Evolutionary conservation across 2,113 vertebrate genomes (phyloP), one percentile per base, ranked within the genome.

Genomic region (Amphilophus citrinellus): DNA sequence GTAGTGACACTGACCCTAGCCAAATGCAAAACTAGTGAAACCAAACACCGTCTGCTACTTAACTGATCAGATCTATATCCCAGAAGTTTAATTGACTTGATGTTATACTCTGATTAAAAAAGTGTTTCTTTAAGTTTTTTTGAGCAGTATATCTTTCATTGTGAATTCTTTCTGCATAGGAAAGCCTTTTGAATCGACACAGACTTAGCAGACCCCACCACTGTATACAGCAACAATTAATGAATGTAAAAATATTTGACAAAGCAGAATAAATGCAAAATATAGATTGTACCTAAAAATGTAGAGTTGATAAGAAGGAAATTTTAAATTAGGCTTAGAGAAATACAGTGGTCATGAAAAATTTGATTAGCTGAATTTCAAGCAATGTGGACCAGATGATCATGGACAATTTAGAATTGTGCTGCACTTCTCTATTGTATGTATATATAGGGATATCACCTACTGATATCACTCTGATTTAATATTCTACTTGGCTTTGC

Each of bases 401-500:
- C 9, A 42, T 47, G n/a, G 10, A 44, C 30, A 63, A 30, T 59
- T 10, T n/a, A 22, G 47, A 30, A 59, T n/a, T n/a, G 24, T 37
- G 42, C 17, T 13, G 32, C 47, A 18, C 73, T 78, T 6, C 61
- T 30, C 61, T 53, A 32, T 71, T 73, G 47, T 73, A 30, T 73
- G 44, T 27, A 53, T 73, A 73, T 73, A 53, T 47, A 73, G 47
- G 1, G 2, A 32, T 56, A 27, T 56, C 68, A 73, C 66, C 24
- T 50, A 30, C 24, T 71, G 79, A 77, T 90, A 76, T 86, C 85
- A 9, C 58, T 83, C 75, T 87, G 85, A 93, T 92, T 93, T 87
- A 93, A 92, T 88, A 90, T 94, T 94, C 87, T 83, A 76, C 86
- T 88, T 91, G 89, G 77, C 90, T 91, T 92, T 95, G 92, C 93